Evolutionary conservation across 2,888 invertebrate species (phyloP), one percentile per base, ranked within the genome.

Genomic region (Conomelus anceps): DNA sequence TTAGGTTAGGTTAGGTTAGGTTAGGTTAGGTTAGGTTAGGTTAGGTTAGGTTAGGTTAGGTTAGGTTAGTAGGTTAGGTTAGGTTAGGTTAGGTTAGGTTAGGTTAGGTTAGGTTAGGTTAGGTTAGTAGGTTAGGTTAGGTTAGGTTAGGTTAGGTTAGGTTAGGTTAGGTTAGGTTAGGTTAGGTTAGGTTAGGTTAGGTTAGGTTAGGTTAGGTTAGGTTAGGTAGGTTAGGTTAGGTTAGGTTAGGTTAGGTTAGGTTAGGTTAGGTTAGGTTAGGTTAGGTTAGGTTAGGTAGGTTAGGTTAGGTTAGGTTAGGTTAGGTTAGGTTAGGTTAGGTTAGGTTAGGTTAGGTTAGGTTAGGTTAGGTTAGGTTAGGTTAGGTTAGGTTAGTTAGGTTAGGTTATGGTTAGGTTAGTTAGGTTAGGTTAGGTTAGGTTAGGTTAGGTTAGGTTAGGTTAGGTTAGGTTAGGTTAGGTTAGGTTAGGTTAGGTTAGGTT

Each of bases 211-310:
- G n/a, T n/a, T n/a, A n/a, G n/a, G n/a, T n/a, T n/a, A n/a, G n/a
- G n/a, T n/a, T n/a, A n/a, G n/a, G n/a, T n/a, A n/a, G n/a, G n/a
- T n/a, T n/a, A n/a, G n/a, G 86, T 89, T 86, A 88, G 89, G 63
- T 89, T 22, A 85, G 89, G 26, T 90, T 29, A 89, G 90, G 88
- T 88, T 89, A 84, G 88, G 88, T 84, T 89, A 88, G 29, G 86
- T 89, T 89, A 88, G 89, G 88, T 88, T 90, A 17, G 23, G 34
- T 63, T 88, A 63, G 89, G 85, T 88, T 90, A 89, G 89, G 90
- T 89, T 90, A 89, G 89, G 89, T 89, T 89, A 89, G 90, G 90
- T 90, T 90, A 86, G 90, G 89, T 89, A 89, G 88, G 90, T 85
- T 90, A 89, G 84, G 89, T 89, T 89, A 89, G 85, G 90, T 87